Evolutionary conservation across 2,888 invertebrate genomes (phyloP), one percentile per base, ranked within the genome.

Genomic region (Xiphydria camelus): DNA sequence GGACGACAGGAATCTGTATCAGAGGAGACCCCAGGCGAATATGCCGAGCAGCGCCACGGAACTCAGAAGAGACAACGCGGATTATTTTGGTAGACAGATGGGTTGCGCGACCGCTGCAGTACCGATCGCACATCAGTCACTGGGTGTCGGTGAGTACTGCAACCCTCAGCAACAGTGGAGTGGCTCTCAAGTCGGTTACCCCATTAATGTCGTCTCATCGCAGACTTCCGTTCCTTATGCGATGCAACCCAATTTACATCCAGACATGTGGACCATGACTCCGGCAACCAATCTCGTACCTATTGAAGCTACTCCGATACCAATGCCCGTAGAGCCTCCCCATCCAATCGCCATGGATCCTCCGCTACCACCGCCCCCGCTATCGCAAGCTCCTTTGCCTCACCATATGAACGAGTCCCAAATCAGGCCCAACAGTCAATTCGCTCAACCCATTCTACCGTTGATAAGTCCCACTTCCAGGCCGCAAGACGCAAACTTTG

Each of bases 191-290:
- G 9, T 1, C 47, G 47, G 18, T 46, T 55, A 14, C 39, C 31
- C 36, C 49, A 29, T 29, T 15, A 29, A 29, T 29, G 6, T 15
- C 6, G 6, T 15, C 15, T 15, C 12, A 29, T 4, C 29, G 15
- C 29, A 29, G 5, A 12, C 15, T 3, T 15, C 12, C 12, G 15
- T 20, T 47, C 21, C 52, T 0, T 59, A 56, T 15, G 52, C 32
- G 22, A 51, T 43, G 32, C 33, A 51, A 0, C 45, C 57, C 31
- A 45, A 40, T 1, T 46, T 58, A 41, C 57, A 58, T 7, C 56
- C 55, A 12, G 66, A 65, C 9, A 57, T 57, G 47, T 64, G 66
- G 66, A 53, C 52, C 22, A 51, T 52, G 41, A 46, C 21, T 12
- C 31, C 18, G 9, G 47, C 32, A 2, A 17, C 53, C 12, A 52